Percentiles rank a stretch among this genome's conserved stretches.
phyloP scores from a whole-genome alignment of 2,888 invertebrate species.

The Rutpela maculata region DNA sequence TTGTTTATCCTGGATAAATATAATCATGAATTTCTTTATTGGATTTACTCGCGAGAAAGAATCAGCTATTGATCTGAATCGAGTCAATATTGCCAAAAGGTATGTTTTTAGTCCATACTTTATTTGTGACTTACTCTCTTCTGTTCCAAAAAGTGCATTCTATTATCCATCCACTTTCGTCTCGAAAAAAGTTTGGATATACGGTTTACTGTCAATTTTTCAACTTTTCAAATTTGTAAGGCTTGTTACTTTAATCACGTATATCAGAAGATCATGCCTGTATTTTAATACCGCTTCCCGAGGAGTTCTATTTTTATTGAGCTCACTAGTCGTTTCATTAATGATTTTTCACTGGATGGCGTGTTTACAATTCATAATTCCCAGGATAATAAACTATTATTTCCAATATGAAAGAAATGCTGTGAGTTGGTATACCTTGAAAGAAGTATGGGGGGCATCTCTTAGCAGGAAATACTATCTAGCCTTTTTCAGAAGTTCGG shows the following conservation, averaged over 20 bases:
- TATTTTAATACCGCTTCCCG: neutral
- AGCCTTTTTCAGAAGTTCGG: slow-evolving; percentile 48
- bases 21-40: slow-evolving; percentile 50
- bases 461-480: slow-evolving; percentile 38
- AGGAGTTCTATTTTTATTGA: slow-evolving; percentile 17
- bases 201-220: slow-evolving; percentile 35
- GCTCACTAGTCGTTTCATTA: neutral
- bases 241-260: slow-evolving; percentile 13
- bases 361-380: slow-evolving; percentile 46
- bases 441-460: neutral
- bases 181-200: neutral
- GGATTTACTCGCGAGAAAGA: slow-evolving; percentile 46
- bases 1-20: slow-evolving; percentile 44
- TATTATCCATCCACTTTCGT: neutral
- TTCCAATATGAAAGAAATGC: slow-evolving; percentile 17
- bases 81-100: slow-evolving; percentile 43
- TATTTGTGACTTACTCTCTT: slow-evolving; percentile 52
- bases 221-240: slow-evolving; percentile 35
- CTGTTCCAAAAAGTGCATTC: slow-evolving; percentile 44
- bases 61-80: slow-evolving; percentile 46
- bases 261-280: neutral
- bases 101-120: slow-evolving; percentile 52
- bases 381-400: slow-evolving; percentile 35
- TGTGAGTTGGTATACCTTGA: slow-evolving; percentile 28
- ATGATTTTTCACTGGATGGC: slow-evolving; percentile 47